phyloP scores from a whole-genome alignment of 1,140 invertebrate species.

The Drosophila arawakana region DNA sequence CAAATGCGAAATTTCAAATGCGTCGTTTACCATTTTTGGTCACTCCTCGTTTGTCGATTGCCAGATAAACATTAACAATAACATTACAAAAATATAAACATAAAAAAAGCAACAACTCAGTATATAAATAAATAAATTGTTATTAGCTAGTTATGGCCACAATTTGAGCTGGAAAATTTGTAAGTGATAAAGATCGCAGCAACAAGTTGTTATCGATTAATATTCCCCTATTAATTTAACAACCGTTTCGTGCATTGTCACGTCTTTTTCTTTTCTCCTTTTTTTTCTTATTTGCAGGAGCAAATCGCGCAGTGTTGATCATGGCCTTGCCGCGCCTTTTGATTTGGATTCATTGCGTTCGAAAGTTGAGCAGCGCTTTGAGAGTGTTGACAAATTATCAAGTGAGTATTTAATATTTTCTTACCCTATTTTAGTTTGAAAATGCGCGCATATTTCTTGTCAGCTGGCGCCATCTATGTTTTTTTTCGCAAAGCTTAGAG shows the following conservation, averaged over 20 bases:
- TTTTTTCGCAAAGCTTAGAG: slow-evolving; percentile 11
- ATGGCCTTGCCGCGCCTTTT: slow-evolving; percentile 92
- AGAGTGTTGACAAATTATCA: slow-evolving; percentile 89
- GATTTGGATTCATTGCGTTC: slow-evolving; percentile 92
- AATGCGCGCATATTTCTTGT: not conserved
- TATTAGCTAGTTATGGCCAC: slow-evolving; percentile 78
- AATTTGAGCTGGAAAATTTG: slow-evolving; percentile 77
- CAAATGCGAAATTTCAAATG: slow-evolving; percentile 55
- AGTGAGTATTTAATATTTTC: slow-evolving; percentile 71
- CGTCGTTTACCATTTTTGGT: slow-evolving; percentile 60
- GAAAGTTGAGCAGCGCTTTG: slow-evolving; percentile 93
- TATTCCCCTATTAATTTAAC: slow-evolving; percentile 48
- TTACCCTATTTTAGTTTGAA: not conserved
- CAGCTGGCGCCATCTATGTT: slow-evolving; percentile 33
- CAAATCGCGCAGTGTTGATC: slow-evolving; percentile 94
- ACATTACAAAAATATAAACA: slow-evolving; percentile 25
- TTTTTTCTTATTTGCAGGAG: slow-evolving; percentile 87
- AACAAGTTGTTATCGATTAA: slow-evolving; percentile 53
- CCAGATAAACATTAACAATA: slow-evolving; percentile 59
- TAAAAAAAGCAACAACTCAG: slow-evolving; percentile 11
- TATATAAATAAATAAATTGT: slow-evolving; percentile 74
- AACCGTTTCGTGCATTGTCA: slow-evolving; percentile 38
- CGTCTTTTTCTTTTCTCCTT: slow-evolving; percentile 23
- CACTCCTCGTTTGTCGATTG: slow-evolving; percentile 49
- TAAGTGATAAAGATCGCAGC: slow-evolving; percentile 77